phyloP scores from a whole-genome alignment of 2,888 invertebrate species.

The Athalia circularis region DNA sequence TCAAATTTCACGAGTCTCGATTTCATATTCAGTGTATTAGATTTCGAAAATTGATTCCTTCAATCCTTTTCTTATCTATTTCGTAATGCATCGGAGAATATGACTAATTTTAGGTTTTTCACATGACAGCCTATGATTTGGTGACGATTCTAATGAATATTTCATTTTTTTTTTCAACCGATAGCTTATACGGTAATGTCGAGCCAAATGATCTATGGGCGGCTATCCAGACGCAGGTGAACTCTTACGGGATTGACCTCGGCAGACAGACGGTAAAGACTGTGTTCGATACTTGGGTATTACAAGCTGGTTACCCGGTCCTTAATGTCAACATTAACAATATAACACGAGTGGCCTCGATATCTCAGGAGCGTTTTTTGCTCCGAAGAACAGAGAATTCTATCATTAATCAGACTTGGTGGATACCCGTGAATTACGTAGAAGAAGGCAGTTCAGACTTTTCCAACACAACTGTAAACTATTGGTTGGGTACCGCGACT shows the following conservation, averaged over 20 bases:
- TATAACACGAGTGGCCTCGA: conserved; percentile 55
- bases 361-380: conserved; percentile 62
- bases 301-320: conserved; percentile 79
- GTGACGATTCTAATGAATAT: too few relatives aligned
- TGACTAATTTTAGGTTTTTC: too few relatives aligned
- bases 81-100: too few relatives aligned
- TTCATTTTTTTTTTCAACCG: conserved; percentile 11
- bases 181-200: conserved; percentile 67
- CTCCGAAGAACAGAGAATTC: conserved; percentile 46
- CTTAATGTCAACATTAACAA: conserved; percentile 74
- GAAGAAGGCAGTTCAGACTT: conserved; percentile 76
- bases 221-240: conserved; percentile 59
- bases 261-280: conserved; percentile 71
- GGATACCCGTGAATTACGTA: conserved; percentile 84
- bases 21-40: too few relatives aligned
- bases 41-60: too few relatives aligned
- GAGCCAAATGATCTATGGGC: conserved; percentile 27
- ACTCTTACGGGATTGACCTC: conserved; percentile 66
- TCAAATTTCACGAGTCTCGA: too few relatives aligned
- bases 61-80: too few relatives aligned
- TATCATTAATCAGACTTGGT: conserved; percentile 76
- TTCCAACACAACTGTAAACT: conserved; percentile 74
- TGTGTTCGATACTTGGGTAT: conserved; percentile 80
- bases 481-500: conserved; percentile 74
- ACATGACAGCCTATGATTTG: too few relatives aligned